Evolutionary conservation across 2,888 invertebrate species (phyloP).

Genomic region (Rhagonycha lutea): DNA sequence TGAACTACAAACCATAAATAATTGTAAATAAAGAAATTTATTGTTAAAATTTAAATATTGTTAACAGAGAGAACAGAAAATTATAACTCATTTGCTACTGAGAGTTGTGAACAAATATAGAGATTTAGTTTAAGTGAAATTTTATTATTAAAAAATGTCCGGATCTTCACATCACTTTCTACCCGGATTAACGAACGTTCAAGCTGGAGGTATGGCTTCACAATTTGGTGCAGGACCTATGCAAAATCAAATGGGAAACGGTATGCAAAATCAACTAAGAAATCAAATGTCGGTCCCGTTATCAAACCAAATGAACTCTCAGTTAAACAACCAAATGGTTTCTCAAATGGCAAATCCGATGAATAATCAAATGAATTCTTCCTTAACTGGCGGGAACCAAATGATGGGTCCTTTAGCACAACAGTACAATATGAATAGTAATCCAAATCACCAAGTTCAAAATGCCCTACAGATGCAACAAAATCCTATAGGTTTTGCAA

Average conservation of each 20-base stretch:
- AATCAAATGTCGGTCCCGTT: constrained; percentile 48
- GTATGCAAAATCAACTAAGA: constrained; percentile 46
- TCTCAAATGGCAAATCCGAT: constrained; percentile 62
- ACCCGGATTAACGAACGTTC: constrained; percentile 66
- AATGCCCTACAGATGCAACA: constrained; percentile 50
- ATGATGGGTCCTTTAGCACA: constrained; percentile 55
- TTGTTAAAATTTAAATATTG: neutral
- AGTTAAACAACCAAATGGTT: constrained; percentile 62
- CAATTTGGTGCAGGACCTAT: constrained; percentile 69
- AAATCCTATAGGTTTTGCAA: constrained; percentile 42
- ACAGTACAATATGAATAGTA: constrained; percentile 46
- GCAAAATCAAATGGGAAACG: constrained; percentile 50
- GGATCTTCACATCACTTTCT: constrained; percentile 76
- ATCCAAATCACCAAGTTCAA: constrained; percentile 45
- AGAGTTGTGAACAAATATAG: neutral
- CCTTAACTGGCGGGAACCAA: constrained; percentile 50
- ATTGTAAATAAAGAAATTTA: neutral
- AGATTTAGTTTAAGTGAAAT: neutral
- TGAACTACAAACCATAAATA: too few relatives aligned
- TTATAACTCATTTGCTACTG: neutral
- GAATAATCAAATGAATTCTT: constrained; percentile 57
- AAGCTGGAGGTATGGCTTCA: constrained; percentile 64
- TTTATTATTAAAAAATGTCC: constrained; percentile 59
- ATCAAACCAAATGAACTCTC: constrained; percentile 61
- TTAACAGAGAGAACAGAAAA: too few relatives aligned